These are phyloP conservation scores for Cheilosia grossa DNA, from an alignment of 2,888 invertebrate species.

Conservation along the genomic window DNA sequence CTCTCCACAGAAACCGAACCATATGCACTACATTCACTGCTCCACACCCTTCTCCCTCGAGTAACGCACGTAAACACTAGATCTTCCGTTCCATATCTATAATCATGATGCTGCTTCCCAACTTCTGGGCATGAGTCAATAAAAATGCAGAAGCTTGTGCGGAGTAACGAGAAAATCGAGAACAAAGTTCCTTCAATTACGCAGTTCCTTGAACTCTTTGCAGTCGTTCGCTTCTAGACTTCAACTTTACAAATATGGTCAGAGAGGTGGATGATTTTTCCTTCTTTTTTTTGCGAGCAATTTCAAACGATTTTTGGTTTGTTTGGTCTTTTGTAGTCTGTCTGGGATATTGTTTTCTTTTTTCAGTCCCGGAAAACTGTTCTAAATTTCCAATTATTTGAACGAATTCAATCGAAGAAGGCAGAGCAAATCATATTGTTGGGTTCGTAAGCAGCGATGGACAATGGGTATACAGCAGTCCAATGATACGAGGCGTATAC, in stretches of 20 bases:
- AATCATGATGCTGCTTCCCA: conserved; percentile 42
- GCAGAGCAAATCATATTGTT: not conserved
- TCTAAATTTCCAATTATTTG: conserved; percentile 32
- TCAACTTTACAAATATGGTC: conserved; percentile 68
- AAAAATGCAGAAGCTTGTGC: conserved; percentile 64
- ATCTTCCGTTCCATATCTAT: conserved; percentile 54
- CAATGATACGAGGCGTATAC: not conserved
- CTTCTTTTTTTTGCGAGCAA: conserved; percentile 8
- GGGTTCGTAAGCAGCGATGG: not conserved
- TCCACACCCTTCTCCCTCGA: conserved; percentile 14
- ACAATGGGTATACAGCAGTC: not conserved
- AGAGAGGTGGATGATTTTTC: not conserved
- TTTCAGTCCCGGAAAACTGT: not conserved
- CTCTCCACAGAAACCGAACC: not conserved
- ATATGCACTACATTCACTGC: conserved; percentile 7
- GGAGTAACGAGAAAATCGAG: not conserved
- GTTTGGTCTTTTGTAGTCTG: conserved; percentile 1
- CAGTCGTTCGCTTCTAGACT: conserved; percentile 41
- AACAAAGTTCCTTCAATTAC: conserved; percentile 58
- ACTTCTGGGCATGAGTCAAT: conserved; percentile 10
- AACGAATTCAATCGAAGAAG: not conserved
- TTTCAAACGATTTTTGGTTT: conserved; percentile 47
- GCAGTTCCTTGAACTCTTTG: conserved; percentile 65
- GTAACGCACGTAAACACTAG: conserved; percentile 68
- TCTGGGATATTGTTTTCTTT: too few relatives aligned